Base-by-base conservation (phyloP, 2,797 vertebrate genomes). In the Sorex maritimensis region DNA sequence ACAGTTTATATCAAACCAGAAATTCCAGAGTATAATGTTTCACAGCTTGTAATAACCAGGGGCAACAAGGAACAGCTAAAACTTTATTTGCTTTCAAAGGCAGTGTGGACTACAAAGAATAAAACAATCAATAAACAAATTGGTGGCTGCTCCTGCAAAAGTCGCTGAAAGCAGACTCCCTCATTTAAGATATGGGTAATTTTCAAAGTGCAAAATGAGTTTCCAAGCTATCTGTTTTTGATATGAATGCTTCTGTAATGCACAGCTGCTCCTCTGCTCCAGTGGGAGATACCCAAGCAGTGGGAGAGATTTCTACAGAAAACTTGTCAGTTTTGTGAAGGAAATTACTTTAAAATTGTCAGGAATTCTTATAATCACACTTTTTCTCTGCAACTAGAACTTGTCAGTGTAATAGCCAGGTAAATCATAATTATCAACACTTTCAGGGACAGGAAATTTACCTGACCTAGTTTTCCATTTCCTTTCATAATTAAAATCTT, bases 281-380 rank as follows among this genome's bases (percentile, higher is more conserved):
- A 41, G 9, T 2, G n/a, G 11, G 89, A 86, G 14, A 81, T 52
- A 41, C 92, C 94, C 79, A 95, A 94, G 55, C 41, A 49, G 83
- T 90, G 71, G 74, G 79, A 93, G 71, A 28, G 24, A 38, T 84
- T 89, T 89, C 82, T 89, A 74, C 13, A 8, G 82, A 95, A 96
- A 88, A 92, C 38, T 28, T 95, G 68, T 0, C 34, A 80, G 0
- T 65, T 95, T 85, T 88, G 58, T 88, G 94, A 95, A 78, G 69
- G 46, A 95, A 95, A 11, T 0, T 34, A 24, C 88, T 94, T 94
- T 78, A 71, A 23, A 46, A 93, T 93, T 97, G 90, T 91, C 93
- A 97, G 87, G 96, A 90, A 67, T 46, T 96, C 71, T 96, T 81
- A 17, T 73, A 95, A 91, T 82, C 78, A 28, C 24, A 44, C 71